Evolutionary conservation across 1,140 invertebrate genomes (phyloP).

Genomic region (Drosophila tropicalis): DNA sequence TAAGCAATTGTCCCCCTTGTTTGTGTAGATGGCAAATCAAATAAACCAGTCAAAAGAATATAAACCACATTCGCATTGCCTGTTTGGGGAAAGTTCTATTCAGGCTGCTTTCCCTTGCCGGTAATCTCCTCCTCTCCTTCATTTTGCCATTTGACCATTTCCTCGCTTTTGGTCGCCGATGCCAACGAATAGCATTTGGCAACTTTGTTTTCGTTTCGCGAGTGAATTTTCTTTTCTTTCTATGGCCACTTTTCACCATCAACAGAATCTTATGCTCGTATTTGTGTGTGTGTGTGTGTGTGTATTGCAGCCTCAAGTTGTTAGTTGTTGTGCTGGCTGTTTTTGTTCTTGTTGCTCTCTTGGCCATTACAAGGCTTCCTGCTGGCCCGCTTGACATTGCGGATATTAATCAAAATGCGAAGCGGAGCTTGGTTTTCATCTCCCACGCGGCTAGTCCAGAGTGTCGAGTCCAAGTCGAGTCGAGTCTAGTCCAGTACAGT

Average conservation of each 20-base stretch:
- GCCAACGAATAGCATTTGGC: constrained; percentile 14
- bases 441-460: constrained; percentile 29
- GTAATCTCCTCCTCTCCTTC: not conserved
- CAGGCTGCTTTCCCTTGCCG: constrained; percentile 29
- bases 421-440: constrained; percentile 23
- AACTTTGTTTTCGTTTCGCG: constrained; percentile 79
- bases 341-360: constrained; percentile 21
- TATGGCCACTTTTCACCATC: constrained; percentile 78
- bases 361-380: constrained; percentile 41
- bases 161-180: constrained; percentile 11
- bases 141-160: constrained; percentile 28
- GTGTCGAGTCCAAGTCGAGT: constrained; percentile 22
- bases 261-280: constrained; percentile 64
- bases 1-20: constrained; percentile 51
- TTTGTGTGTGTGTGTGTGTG: constrained; percentile 24
- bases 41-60: constrained; percentile 73
- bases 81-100: constrained; percentile 59
- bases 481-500: constrained; percentile 47
- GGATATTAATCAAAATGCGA: constrained; percentile 78
- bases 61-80: constrained; percentile 61
- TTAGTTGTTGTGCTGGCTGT: not conserved
- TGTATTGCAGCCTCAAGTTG: constrained; percentile 31
- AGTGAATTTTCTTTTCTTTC: constrained; percentile 73
- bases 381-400: constrained; percentile 51
- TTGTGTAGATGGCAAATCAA: constrained; percentile 59